Evolutionary conservation across 2,888 invertebrate genomes (phyloP).

Genomic region (Troides helena): DNA sequence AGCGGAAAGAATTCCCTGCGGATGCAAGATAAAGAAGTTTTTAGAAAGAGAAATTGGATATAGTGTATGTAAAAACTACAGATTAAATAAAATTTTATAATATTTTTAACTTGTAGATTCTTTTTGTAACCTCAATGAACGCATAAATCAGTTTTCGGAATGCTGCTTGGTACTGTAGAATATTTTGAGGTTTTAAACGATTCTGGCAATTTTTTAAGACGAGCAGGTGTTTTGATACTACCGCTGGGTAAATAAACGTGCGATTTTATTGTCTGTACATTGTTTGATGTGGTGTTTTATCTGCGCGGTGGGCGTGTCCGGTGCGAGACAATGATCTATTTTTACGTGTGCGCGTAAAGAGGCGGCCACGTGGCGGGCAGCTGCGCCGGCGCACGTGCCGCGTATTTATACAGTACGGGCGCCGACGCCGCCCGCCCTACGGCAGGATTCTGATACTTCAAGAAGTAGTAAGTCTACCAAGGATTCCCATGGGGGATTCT

Average conservation of each 20-base stretch:
- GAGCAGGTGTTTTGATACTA: conserved; percentile 47
- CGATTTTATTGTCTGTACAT: conserved; percentile 58
- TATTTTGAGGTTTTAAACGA: conserved; percentile 26
- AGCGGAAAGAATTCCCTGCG: conserved; percentile 63
- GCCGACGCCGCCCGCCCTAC: conserved; percentile 54
- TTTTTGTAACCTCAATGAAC: too few relatives aligned
- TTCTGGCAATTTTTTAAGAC: conserved; percentile 28
- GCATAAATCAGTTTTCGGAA: neutral
- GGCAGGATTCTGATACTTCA: conserved; percentile 25
- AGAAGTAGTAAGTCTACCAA: neutral
- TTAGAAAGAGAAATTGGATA: conserved; percentile 49
- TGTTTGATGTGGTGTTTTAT: conserved; percentile 79
- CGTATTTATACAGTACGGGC: conserved; percentile 70
- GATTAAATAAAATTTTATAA: neutral
- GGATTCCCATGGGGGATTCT: conserved; percentile 1
- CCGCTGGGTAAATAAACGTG: conserved; percentile 59
- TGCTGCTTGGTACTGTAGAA: conserved; percentile 6
- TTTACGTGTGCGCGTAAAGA: conserved; percentile 68
- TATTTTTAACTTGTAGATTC: too few relatives aligned
- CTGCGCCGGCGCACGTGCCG: conserved; percentile 75
- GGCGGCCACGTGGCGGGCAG: conserved; percentile 76
- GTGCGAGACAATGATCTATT: conserved; percentile 76
- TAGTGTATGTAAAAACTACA: conserved; percentile 40
- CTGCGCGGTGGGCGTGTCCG: conserved; percentile 70
- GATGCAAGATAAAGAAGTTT: conserved; percentile 59